A percentile compares a stretch with the other conserved stretches of the same genome.
Evolutionary conservation across 2,888 invertebrate species (phyloP).

Genomic region (Pterostichus niger): DNA sequence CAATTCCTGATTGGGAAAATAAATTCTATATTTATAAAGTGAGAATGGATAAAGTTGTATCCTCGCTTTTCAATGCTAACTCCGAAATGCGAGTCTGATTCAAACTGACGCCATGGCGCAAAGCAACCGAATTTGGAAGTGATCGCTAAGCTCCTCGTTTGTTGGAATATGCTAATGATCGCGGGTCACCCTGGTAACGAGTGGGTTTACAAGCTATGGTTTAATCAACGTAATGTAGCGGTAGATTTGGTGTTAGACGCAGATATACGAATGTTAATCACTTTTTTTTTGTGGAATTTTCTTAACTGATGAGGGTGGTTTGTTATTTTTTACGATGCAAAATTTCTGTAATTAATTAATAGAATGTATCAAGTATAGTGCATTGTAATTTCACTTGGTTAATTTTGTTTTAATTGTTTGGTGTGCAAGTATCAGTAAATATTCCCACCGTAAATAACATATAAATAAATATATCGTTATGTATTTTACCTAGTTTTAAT

Average conservation of each 20-base stretch:
- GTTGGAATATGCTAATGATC: slow-evolving; percentile 40
- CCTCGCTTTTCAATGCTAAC: too few species aligned
- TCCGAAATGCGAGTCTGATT: too few species aligned
- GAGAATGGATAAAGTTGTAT: too few species aligned
- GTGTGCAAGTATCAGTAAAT: too few species aligned
- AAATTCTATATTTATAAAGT: too few species aligned
- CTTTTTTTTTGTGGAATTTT: slow-evolving; percentile 2
- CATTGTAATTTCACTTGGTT: too few species aligned
- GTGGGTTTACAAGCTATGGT: slow-evolving; percentile 14
- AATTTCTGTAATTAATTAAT: neutral
- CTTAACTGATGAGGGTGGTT: neutral
- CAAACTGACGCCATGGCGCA: neutral
- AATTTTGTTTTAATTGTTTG: too few species aligned
- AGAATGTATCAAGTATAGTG: neutral
- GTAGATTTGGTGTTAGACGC: slow-evolving; percentile 29
- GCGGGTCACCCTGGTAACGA: slow-evolving; percentile 25
- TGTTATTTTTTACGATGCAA: neutral
- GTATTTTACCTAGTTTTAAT: too few species aligned
- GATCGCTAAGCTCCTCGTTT: slow-evolving; percentile 25
- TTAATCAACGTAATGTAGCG: slow-evolving; percentile 37
- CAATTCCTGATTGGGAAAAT: too few species aligned
- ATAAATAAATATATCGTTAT: too few species aligned
- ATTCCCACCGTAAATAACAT: too few species aligned
- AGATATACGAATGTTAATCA: slow-evolving; percentile 30
- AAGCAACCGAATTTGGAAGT: slow-evolving; percentile 20